Base-by-base conservation (phyloP, 2,888 invertebrate genomes). In the Chalcosyrphus nemorum region DNA sequence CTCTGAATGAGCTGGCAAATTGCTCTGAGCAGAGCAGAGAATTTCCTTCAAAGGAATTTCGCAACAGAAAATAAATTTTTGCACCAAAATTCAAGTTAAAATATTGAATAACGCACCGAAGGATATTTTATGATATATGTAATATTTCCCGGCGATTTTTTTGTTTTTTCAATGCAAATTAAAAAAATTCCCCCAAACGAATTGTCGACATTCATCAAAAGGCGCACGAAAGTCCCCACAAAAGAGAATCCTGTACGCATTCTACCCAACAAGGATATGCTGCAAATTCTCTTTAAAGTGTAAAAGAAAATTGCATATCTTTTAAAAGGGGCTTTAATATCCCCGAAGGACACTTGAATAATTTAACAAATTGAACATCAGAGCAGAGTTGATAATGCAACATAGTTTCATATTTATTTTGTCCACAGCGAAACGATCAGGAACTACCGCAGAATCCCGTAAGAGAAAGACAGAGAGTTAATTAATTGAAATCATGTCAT, bases 111-210 rank as follows among this genome's bases (percentile, higher is more conserved):
- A 38, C 15, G 4, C 32, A n/a, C 32, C 9, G 9, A 52, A 29
- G 11, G 32, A 2, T 17, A 7, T 29, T 29, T 21, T n/a, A 13
- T 4, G 21, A 19, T 3, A 9, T 15, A 15, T 4, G 4, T 7
- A 29, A 3, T 15, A 7, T 29, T 29, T n/a, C n/a, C 29, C 24
- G 50, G 7, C 3, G 50, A 27, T 24, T 3, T 47, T 5, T 32
- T 24, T 3, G 21, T 5, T 32, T 54, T 54, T 9, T 41, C 13
- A 21, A 13, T 57, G 35, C 13, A 24, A 38, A 57, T 57, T 57
- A 57, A 57, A 57, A 57, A 57, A n/a, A n/a, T n/a, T 57, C 41
- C 57, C 21, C 38, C 13, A 57, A 57, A 57, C 13, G 38, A 21
- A 57, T 9, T 5, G 7, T 13, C 21, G 9, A 19, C 11, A 7